Evolutionary conservation across 2,113 vertebrate species (phyloP), one percentile per base, ranked within the genome.

Genomic region (Hyaena hyaena): DNA sequence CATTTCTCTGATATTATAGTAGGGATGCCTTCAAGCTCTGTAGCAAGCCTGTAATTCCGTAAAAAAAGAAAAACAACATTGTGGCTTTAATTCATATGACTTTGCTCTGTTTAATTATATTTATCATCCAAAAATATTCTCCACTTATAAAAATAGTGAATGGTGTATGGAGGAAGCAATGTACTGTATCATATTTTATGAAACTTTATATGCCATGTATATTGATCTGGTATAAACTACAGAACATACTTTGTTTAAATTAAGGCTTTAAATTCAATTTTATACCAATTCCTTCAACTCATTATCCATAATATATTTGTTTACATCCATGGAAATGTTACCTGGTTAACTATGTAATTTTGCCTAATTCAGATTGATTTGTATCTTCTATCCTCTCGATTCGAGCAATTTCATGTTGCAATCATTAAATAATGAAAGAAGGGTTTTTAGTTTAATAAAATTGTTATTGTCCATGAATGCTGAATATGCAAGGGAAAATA

Each of bases 221-320:
- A 98, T 92, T 96, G 95, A 95, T 97, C 93, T 87, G 5, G 11
- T 96, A 84, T 85, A 97, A 98, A 86, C 95, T 97, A 96, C 79
- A 95, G 94, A 93, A 93, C 91, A 96, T 83, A 96, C 79, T 98
- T 98, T 95, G 93, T 97, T 98, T 97, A 98, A 98, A 97, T 98
- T 97, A 98, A 97, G 88, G 53, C 35, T 97, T 97, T 97, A 96
- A 98, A 98, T 98, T 97, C 68, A 98, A 97, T 97, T 98, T 98
- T 93, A 94, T 83, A 94, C 88, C 97, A 96, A 96, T 97, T 93
- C 74, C 88, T 97, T 94, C 86, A 98, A 93, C 97, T 98, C 94
- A 97, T 98, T 98, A 96, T 91, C 90, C 81, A 48, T 96, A 97
- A 98, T 98, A 94, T 95, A 97, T 97, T 95, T 98, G 96, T 97